phyloP scores from a whole-genome alignment of 1,140 invertebrate species.

The Ephestia elutella region DNA sequence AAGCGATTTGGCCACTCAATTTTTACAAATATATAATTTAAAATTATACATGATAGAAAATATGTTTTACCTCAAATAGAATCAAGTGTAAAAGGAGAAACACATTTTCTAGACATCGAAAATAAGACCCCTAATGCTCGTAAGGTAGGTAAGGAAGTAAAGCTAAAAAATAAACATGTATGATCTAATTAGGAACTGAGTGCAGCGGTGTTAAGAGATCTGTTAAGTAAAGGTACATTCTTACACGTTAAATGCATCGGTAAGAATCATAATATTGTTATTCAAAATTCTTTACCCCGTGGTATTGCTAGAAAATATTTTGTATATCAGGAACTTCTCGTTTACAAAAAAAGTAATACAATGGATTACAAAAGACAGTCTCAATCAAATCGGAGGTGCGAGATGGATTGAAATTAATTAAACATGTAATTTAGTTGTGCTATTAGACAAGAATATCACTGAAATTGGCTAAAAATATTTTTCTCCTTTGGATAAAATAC shows the following conservation, averaged over 20 bases:
- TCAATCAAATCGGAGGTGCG: slow-evolving; percentile 16
- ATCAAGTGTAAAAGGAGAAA: slow-evolving; percentile 40
- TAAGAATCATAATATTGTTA: slow-evolving; percentile 27
- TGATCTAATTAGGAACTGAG: slow-evolving; percentile 72
- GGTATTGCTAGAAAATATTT: slow-evolving; percentile 18
- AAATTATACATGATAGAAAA: slow-evolving; percentile 49
- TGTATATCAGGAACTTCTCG: slow-evolving; percentile 32
- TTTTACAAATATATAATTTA: slow-evolving; percentile 39
- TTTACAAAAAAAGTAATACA: slow-evolving; percentile 7
- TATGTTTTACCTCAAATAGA: slow-evolving; percentile 47
- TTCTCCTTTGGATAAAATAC: too few relatives aligned
- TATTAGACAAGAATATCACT: too few relatives aligned
- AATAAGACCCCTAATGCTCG: slow-evolving; percentile 23
- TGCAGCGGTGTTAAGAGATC: slow-evolving; percentile 66
- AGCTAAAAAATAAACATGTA: slow-evolving; percentile 55
- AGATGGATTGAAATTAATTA: slow-evolving; percentile 5
- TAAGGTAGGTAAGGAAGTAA: slow-evolving; percentile 38
- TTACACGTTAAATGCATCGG: slow-evolving; percentile 58
- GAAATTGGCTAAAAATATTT: too few relatives aligned
- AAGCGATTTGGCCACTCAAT: slow-evolving; percentile 59
- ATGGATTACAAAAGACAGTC: slow-evolving; percentile 9
- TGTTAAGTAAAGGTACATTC: slow-evolving; percentile 32
- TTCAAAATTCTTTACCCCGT: slow-evolving; percentile 11
- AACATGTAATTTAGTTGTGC: slow-evolving; percentile 15
- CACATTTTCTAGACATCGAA: slow-evolving; percentile 49